Evolutionary conservation across 2,113 vertebrate genomes (phyloP).

Genomic region (Recurvirostra avosetta): DNA sequence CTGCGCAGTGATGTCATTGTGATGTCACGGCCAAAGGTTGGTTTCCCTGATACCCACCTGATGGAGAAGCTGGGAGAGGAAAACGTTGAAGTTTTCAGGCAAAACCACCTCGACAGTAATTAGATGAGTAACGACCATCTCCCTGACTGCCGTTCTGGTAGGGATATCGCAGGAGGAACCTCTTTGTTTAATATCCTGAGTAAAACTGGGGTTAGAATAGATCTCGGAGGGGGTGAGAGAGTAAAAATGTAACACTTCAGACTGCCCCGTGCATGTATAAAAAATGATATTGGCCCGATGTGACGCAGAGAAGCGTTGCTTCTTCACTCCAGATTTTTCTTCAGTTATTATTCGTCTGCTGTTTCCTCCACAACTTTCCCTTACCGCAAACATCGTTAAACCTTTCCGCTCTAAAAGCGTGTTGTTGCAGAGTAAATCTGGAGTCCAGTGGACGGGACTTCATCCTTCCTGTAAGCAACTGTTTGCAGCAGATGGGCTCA

Average conservation of each 20-base stretch:
- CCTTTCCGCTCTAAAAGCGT: accelerated
- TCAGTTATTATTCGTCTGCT: accelerated
- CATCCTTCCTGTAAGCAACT: background rate
- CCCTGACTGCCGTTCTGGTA: background rate
- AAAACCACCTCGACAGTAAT: background rate
- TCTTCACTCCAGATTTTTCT: background rate
- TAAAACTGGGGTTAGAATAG: background rate
- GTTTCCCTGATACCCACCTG: background rate
- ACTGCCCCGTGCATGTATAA: background rate
- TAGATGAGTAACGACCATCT: background rate
- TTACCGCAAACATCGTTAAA: background rate
- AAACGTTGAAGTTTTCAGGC: background rate
- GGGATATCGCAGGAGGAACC: background rate
- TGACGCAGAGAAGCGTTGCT: background rate
- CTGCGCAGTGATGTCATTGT: background rate
- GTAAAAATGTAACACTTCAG: background rate
- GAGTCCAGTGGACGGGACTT: background rate
- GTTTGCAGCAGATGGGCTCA: background rate
- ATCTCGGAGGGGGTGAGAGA: background rate
- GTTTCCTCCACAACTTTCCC: background rate
- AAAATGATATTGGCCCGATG: background rate
- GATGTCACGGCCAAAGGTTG: background rate
- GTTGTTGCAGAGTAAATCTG: background rate
- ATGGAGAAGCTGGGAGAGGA: background rate
- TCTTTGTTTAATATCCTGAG: background rate